Conservation (phyloP, 2,888 invertebrate species). For the Copidosoma aretas region DNA sequence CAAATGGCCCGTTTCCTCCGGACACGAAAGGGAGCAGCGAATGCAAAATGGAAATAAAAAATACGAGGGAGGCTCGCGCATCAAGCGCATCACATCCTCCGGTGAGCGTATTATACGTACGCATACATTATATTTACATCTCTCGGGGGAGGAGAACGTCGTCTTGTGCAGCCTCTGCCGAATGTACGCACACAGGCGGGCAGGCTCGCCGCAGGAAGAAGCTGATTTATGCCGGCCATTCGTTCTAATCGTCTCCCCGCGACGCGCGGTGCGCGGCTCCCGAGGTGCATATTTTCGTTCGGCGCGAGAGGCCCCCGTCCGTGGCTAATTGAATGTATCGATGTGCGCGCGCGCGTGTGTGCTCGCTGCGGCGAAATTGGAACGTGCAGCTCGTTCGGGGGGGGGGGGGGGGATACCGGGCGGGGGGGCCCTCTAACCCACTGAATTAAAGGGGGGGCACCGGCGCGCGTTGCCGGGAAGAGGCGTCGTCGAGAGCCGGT, state of each 20-base stretch:
- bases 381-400: not conserved
- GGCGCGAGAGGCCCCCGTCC: not conserved
- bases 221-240: constrained; percentile 49
- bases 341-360: too few species aligned
- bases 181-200: too few species aligned
- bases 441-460: constrained; percentile 32
- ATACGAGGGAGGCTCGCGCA: too few species aligned
- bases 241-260: constrained; percentile 46
- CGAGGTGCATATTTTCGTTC: not conserved
- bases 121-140: too few species aligned
- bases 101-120: too few species aligned
- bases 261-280: not conserved
- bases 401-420: not conserved
- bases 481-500: not conserved
- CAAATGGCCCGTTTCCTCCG: too few species aligned
- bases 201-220: constrained; percentile 21
- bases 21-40: too few species aligned
- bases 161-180: too few species aligned
- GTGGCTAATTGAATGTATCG: constrained; percentile 35
- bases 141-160: too few species aligned
- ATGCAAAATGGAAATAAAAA: too few species aligned
- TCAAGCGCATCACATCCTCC: too few species aligned
- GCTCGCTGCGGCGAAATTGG: not conserved
- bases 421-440: constrained; percentile 25
- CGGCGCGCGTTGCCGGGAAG: not conserved